phyloP scores from a whole-genome alignment of 2,113 vertebrate species.

The Stegostoma tigrinum region DNA sequence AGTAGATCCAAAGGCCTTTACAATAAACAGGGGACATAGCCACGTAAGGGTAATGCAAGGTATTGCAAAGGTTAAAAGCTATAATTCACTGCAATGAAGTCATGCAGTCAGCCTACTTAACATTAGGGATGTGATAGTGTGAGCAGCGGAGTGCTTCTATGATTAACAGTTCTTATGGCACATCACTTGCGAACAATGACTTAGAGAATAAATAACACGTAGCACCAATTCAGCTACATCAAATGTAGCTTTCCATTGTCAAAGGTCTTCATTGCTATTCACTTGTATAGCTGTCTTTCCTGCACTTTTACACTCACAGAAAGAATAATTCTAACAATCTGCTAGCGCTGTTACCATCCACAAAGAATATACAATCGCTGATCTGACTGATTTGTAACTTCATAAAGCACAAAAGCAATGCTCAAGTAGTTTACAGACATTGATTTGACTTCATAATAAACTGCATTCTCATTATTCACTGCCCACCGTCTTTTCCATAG shows the following conservation, averaged over 20 bases:
- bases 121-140: neutral
- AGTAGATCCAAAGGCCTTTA: neutral
- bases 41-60: neutral
- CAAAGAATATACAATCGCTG: conserved; percentile 15
- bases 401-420: neutral
- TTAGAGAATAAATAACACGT: neutral
- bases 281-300: neutral
- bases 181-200: conserved; percentile 8
- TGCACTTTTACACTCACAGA: neutral
- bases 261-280: neutral
- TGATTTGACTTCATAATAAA: neutral
- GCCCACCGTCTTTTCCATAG: neutral
- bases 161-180: neutral
- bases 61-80: neutral
- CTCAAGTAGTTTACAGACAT: conserved; percentile 21
- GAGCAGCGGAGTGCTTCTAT: neutral
- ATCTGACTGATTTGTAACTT: neutral
- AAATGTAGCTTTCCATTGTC: conserved; percentile 6
- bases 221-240: neutral
- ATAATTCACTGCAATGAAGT: neutral
- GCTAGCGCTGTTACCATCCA: neutral
- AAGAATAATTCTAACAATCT: conserved; percentile 26
- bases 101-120: neutral
- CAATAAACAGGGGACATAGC: neutral
- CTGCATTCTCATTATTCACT: neutral